A percentile compares a stretch with the other conserved stretches of the same genome.
Conservation (phyloP, 2,113 vertebrate species). For the Nematolebias whitei region DNA sequence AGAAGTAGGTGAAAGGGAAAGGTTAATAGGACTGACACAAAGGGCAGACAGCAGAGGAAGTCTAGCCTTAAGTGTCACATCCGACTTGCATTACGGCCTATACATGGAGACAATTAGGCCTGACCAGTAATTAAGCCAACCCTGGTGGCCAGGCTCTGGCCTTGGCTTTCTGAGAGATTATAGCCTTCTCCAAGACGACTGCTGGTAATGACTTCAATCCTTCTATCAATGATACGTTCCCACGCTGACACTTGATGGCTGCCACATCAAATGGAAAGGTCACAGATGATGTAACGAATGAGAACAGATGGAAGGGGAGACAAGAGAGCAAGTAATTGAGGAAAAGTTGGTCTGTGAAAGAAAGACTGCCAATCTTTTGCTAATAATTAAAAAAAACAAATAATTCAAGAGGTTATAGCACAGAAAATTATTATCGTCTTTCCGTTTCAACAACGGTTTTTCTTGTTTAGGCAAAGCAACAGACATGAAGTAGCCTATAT, state of each 20-base stretch:
- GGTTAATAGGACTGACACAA: slow-evolving; percentile 78
- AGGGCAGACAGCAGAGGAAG: slow-evolving; percentile 69
- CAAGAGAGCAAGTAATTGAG: slow-evolving; percentile 53
- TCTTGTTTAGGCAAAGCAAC: not conserved
- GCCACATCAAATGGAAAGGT: slow-evolving; percentile 70
- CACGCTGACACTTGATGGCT: slow-evolving; percentile 56
- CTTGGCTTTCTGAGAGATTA: slow-evolving; percentile 54
- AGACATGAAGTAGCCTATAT: slow-evolving; percentile 6
- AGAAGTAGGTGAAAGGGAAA: slow-evolving; percentile 69
- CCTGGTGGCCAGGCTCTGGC: slow-evolving; percentile 27
- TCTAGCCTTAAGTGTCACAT: slow-evolving; percentile 73
- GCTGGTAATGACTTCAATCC: slow-evolving; percentile 63
- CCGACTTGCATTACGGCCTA: slow-evolving; percentile 46
- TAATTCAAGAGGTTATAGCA: slow-evolving; percentile 12
- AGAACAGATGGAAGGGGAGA: slow-evolving; percentile 49
- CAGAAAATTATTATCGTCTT: slow-evolving; percentile 7
- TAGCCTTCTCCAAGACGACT: slow-evolving; percentile 52
- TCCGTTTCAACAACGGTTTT: not conserved
- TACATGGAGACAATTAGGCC: slow-evolving; percentile 69
- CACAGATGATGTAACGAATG: slow-evolving; percentile 65
- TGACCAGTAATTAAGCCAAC: slow-evolving; percentile 63
- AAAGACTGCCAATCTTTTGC: slow-evolving; percentile 19
- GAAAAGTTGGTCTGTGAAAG: slow-evolving; percentile 31
- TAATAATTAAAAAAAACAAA: slow-evolving; percentile 24
- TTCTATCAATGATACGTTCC: slow-evolving; percentile 58